phyloP scores from a whole-genome alignment of 2,888 invertebrate genomes.

The Rhingia campestris region DNA sequence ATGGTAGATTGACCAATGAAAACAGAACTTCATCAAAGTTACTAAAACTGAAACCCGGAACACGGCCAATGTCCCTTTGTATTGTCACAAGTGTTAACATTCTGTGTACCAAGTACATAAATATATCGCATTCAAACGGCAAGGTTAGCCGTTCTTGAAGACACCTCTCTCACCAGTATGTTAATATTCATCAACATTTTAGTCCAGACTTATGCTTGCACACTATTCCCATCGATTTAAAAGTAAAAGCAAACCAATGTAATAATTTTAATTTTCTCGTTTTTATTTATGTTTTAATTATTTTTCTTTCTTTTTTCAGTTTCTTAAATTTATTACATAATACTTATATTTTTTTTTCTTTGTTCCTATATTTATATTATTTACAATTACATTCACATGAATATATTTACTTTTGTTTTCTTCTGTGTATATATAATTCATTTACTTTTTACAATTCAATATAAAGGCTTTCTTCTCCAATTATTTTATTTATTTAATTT shows the following conservation, averaged over 20 bases:
- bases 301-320: constrained; percentile 50
- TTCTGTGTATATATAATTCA: constrained; percentile 60
- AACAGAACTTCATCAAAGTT: no score
- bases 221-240: no score
- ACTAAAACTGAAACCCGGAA: no score
- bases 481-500: constrained; percentile 25
- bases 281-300: constrained; percentile 70
- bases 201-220: no score
- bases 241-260: constrained; percentile 5
- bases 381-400: constrained; percentile 71
- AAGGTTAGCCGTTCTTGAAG: no score
- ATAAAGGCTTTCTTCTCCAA: constrained; percentile 71
- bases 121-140: no score
- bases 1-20: no score
- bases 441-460: constrained; percentile 70
- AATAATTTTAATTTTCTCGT: constrained; percentile 4
- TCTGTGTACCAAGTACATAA: no score
- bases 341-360: constrained; percentile 51
- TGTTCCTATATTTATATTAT: constrained; percentile 61
- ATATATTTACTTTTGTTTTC: constrained; percentile 50
- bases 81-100: no score
- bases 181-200: no score
- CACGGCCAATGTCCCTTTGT: no score
- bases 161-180: no score
- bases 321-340: constrained; percentile 70